Conservation (phyloP, 2,888 invertebrate species). For the Spodoptera exigua region DNA sequence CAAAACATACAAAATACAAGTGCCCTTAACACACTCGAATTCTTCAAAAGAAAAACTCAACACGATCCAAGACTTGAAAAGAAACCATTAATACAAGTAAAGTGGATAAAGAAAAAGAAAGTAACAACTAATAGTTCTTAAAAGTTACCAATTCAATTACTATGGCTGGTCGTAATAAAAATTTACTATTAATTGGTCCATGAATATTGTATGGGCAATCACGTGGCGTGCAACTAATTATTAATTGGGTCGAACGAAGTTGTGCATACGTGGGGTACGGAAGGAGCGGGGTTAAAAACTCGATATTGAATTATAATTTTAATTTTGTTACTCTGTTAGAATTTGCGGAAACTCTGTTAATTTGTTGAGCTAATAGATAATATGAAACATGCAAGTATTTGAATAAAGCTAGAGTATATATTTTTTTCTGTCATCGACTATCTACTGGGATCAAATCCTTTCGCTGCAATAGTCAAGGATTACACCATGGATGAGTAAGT, state of each 20-base stretch:
- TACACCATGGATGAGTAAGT: too few relatives aligned
- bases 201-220: constrained; percentile 46
- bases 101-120: constrained; percentile 36
- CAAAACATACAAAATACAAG: too few relatives aligned
- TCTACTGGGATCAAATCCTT: too few relatives aligned
- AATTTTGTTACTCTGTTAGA: constrained; percentile 1
- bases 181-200: constrained; percentile 39
- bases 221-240: constrained; percentile 33
- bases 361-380: neutral
- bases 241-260: constrained; percentile 38
- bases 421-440: too few relatives aligned
- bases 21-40: neutral
- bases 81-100: constrained; percentile 39
- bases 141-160: constrained; percentile 40
- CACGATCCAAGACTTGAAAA: constrained; percentile 19
- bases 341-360: neutral
- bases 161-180: constrained; percentile 30
- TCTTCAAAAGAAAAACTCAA: neutral
- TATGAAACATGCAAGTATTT: neutral
- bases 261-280: constrained; percentile 7
- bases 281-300: constrained; percentile 20
- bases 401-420: too few relatives aligned
- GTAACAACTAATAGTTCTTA: constrained; percentile 8
- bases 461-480: too few relatives aligned
- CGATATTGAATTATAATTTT: constrained; percentile 12